These are phyloP conservation scores for Diadumene lineata DNA, from an alignment of 92 coral and sea anemone genomes.

Conservation along the genomic window DNA sequence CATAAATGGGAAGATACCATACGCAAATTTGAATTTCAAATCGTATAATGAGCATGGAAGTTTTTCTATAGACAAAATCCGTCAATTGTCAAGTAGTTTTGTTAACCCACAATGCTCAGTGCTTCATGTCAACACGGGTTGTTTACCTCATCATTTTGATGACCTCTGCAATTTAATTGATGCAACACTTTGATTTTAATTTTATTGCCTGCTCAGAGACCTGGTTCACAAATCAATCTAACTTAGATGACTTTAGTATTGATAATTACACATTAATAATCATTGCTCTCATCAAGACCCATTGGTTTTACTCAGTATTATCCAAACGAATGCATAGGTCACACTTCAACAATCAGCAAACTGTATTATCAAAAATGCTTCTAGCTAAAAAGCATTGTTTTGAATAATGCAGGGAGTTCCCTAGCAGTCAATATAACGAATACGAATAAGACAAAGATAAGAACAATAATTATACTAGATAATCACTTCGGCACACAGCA, in stretches of 20 bases:
- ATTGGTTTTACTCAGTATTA: no score
- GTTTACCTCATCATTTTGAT: constrained; percentile 33
- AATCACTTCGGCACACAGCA: no score
- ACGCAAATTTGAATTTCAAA: constrained; percentile 25
- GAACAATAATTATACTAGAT: no score
- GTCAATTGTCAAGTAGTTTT: constrained; percentile 22
- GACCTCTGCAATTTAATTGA: constrained; percentile 33
- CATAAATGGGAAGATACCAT: no score
- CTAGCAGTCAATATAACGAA: no score
- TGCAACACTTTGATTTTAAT: constrained; percentile 25
- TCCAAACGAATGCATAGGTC: no score
- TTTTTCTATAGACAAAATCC: constrained; percentile 8
- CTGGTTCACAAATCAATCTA: constrained; percentile 18
- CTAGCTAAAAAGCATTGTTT: no score
- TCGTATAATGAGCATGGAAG: constrained; percentile 28
- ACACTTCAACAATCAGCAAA: no score
- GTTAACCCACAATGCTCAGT: constrained; percentile 37
- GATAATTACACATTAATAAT: constrained; percentile 22
- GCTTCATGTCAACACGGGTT: constrained; percentile 36
- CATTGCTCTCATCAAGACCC: no score
- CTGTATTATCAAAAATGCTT: no score
- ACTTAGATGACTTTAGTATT: constrained; percentile 23
- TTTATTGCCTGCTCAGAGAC: constrained; percentile 49
- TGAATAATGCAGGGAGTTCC: no score
- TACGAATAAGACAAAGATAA: no score